phyloP scores from a whole-genome alignment of 2,797 vertebrate genomes.

The Setipinna tenuifilis region DNA sequence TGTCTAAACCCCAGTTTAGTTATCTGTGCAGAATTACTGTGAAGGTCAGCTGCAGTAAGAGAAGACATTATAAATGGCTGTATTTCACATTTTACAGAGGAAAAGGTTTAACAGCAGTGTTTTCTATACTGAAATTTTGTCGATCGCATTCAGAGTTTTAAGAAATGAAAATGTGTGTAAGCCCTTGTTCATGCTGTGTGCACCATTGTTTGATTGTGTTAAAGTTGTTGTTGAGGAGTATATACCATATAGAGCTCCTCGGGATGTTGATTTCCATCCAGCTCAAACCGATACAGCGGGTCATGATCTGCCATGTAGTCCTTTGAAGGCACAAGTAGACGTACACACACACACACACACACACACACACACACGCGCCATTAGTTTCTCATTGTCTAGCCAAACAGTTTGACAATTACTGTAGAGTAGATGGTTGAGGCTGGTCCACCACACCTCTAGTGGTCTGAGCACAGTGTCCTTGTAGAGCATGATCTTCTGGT shows the following conservation, averaged over 20 bases:
- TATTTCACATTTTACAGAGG: too few species aligned
- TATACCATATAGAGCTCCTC: constrained; percentile 81
- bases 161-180: too few species aligned
- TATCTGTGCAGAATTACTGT: too few species aligned
- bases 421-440: too few species aligned
- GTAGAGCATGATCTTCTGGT: constrained; percentile 72
- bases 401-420: neutral
- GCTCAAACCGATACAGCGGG: constrained; percentile 81
- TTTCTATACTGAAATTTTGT: too few species aligned
- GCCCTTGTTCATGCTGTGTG: too few species aligned
- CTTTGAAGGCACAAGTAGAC: constrained; percentile 64
- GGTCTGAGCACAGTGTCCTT: constrained; percentile 80
- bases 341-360: neutral
- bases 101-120: too few species aligned
- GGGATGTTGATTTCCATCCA: constrained; percentile 84
- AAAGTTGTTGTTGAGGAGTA: neutral
- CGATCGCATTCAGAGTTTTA: too few species aligned
- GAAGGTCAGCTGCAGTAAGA: too few species aligned
- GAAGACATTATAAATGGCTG: too few species aligned
- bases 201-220: too few species aligned
- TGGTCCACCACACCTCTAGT: constrained; percentile 77
- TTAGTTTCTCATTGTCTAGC: neutral
- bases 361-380: neutral
- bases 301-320: constrained; percentile 83
- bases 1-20: too few species aligned